Conservation (phyloP, 2,888 invertebrate genomes). For the Argynnis bischoffii region DNA sequence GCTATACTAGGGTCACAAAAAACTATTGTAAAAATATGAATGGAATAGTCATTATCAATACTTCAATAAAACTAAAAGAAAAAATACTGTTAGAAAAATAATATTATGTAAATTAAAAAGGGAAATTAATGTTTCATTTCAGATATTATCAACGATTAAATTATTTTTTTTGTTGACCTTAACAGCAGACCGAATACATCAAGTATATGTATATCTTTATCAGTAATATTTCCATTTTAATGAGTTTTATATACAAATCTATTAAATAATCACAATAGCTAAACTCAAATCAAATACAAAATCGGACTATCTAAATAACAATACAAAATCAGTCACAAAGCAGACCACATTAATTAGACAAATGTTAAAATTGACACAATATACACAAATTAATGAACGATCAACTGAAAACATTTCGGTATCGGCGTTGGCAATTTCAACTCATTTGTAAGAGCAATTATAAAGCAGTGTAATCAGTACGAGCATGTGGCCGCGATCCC, state of each 20-base stretch:
- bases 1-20: no score
- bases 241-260: neutral
- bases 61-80: no score
- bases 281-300: constrained; percentile 20
- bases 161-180: no score
- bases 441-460: constrained; percentile 79
- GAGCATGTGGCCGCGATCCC: constrained; percentile 52
- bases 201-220: neutral
- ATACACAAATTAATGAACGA: constrained; percentile 77
- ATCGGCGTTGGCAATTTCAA: constrained; percentile 64
- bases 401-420: constrained; percentile 70
- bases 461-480: constrained; percentile 72
- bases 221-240: neutral
- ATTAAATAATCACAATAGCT: constrained; percentile 15
- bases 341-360: constrained; percentile 59
- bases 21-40: no score
- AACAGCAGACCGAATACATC: no score
- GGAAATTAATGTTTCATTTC: no score
- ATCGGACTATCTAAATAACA: constrained; percentile 30
- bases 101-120: no score
- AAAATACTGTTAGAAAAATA: no score
- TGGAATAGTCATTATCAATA: no score
- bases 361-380: constrained; percentile 71
- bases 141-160: no score
- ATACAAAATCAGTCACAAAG: constrained; percentile 45